phyloP scores from a whole-genome alignment of 2,888 invertebrate genomes.

The Drosophila neotestacea region DNA sequence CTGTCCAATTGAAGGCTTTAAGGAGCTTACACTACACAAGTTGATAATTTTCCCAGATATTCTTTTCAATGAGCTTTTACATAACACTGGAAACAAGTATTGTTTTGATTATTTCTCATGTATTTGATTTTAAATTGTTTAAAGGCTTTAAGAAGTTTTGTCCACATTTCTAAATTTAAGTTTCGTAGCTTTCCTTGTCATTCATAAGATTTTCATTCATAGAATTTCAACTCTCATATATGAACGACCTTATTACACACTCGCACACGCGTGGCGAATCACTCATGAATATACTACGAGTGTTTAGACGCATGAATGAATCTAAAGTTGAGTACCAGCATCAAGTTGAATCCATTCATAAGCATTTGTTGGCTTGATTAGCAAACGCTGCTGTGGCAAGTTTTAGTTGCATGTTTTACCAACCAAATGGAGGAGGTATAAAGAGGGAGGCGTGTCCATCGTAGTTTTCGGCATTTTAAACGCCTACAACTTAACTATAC shows the following conservation, averaged over 20 bases:
- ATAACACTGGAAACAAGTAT: too few species aligned
- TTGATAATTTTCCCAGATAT: too few species aligned
- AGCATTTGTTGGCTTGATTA: slow-evolving; percentile 26
- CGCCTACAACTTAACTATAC: slow-evolving; percentile 41
- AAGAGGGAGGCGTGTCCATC: slow-evolving; percentile 16
- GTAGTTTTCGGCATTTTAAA: slow-evolving; percentile 28
- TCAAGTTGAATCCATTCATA: slow-evolving; percentile 38
- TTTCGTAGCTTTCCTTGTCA: neutral
- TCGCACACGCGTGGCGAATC: slow-evolving; percentile 13
- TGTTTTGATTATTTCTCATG: too few species aligned
- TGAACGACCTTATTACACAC: slow-evolving; percentile 11
- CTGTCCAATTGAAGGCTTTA: neutral
- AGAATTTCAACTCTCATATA: slow-evolving; percentile 13
- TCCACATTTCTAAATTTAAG: neutral
- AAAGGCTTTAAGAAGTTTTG: neutral
- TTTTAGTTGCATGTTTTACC: slow-evolving; percentile 39
- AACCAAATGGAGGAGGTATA: neutral
- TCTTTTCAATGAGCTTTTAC: too few species aligned
- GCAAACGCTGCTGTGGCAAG: slow-evolving; percentile 28
- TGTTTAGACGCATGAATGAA: slow-evolving; percentile 41
- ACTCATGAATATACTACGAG: slow-evolving; percentile 31
- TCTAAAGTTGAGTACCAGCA: slow-evolving; percentile 19
- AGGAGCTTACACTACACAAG: neutral
- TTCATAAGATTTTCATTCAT: slow-evolving; percentile 37
- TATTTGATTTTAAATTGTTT: too few species aligned